Base-by-base conservation (phyloP, 2,113 vertebrate species). In the Isichthys henryi region DNA sequence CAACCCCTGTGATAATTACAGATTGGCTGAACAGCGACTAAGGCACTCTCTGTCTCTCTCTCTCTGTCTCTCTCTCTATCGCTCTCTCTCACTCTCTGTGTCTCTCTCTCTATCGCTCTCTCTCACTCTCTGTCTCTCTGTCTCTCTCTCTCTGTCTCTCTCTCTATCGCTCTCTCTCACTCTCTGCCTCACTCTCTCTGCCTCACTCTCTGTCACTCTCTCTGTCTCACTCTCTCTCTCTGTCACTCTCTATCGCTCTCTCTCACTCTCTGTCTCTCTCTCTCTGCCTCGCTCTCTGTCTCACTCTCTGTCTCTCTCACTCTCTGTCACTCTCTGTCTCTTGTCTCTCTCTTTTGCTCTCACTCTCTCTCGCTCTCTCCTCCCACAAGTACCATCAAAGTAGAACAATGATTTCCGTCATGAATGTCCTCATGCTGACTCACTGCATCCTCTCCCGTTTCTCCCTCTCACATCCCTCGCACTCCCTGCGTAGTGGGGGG, bases 371-470 rank as follows among this genome's bases (percentile, higher is more conserved):
- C 43, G 19, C 45, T 84, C 21, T 52, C 48, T 86, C 85, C 85
- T 27, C 46, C 84, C 27, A 52, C 48, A 86, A 86, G 85, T 46
- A 35, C 23, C 49, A 86, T 86, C 49, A 86, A 31, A 35, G 85
- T 31, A 52, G 85, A 86, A 86, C n/a, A 86, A 31, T 53, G 85
- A 86, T 48, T 85, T 86, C 49, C n/a, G n/a, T 86, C 45, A 50
- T 35, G 15, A 86, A 86, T 86, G 31, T 86, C 49, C 48, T 86
- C 85, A 86, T 5, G n/a, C 85, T 52, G 85, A 49, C 48, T 86
- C 83, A 86, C 46, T 49, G 46, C 46, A n/a, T 53, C 46, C 27
- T 35, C 19, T 50, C 85, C 85, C 52, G 49, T 10, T 86, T 35
- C 49, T 86, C 46, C 84, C n/a, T 86, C 46, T 11, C 13, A 27